A percentile compares a stretch with the other conserved stretches of the same genome.
Evolutionary conservation across 2,888 invertebrate genomes (phyloP).

Genomic region (Zonitis immaculata): DNA sequence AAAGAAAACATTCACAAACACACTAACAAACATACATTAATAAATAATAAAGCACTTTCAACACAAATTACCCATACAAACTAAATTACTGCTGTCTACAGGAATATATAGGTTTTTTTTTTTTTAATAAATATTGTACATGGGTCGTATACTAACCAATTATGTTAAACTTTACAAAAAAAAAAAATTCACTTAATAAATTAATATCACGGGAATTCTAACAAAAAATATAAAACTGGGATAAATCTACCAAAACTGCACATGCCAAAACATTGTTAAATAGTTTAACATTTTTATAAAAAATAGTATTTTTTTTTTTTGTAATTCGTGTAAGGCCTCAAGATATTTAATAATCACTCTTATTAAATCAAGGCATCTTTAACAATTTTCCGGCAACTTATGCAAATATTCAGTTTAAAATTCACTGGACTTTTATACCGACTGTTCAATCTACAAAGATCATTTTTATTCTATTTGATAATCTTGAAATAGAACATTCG

Average conservation of each 20-base stretch:
- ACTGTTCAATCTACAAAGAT: background rate
- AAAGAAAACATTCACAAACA: slow-evolving; percentile 19
- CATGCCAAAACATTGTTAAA: slow-evolving; percentile 5
- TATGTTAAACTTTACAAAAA: slow-evolving; percentile 15
- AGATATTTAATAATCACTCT: background rate
- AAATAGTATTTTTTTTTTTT: background rate
- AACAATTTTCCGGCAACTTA: background rate
- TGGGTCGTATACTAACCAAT: slow-evolving; percentile 14
- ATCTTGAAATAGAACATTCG: background rate
- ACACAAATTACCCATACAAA: slow-evolving; percentile 12
- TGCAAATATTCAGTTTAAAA: background rate
- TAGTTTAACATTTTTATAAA: background rate
- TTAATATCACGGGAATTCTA: slow-evolving; percentile 21
- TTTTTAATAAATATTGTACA: slow-evolving; percentile 10
- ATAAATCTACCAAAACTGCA: slow-evolving; percentile 9
- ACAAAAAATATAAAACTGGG: slow-evolving; percentile 14
- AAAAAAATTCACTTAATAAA: slow-evolving; percentile 13
- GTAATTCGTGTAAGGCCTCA: background rate
- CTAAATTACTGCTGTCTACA: slow-evolving; percentile 9
- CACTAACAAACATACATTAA: slow-evolving; percentile 10
- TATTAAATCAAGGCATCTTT: background rate
- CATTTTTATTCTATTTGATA: background rate
- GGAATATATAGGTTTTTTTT: slow-evolving; percentile 13
- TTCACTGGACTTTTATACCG: background rate
- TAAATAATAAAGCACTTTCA: slow-evolving; percentile 6